Conservation (phyloP, 2,113 vertebrate species). For the Scartelaos histophorus region DNA sequence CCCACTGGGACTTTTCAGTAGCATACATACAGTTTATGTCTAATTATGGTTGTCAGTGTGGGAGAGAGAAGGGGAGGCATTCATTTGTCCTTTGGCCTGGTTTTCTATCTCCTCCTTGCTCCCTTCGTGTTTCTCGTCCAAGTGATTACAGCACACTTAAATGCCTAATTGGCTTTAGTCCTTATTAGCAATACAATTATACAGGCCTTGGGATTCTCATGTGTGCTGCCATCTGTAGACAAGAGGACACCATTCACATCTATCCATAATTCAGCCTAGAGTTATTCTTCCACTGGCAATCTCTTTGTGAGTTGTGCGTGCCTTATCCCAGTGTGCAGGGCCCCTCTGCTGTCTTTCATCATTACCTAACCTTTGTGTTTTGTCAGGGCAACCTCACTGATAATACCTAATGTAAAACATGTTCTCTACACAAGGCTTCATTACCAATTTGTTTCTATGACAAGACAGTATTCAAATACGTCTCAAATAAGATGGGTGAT, state of each 20-base stretch:
- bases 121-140: conserved; percentile 89
- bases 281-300: conserved; percentile 86
- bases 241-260: conserved; percentile 90
- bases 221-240: conserved; percentile 96
- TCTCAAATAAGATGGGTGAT: not conserved
- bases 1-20: conserved; percentile 84
- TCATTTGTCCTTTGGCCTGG: conserved; percentile 84
- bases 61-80: conserved; percentile 87
- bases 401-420: conserved; percentile 40
- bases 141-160: conserved; percentile 98
- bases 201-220: conserved; percentile 89
- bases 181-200: conserved; percentile 99
- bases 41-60: conserved; percentile 97
- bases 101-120: conserved; percentile 79
- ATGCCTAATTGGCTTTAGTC: conserved; percentile 99
- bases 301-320: conserved; percentile 82
- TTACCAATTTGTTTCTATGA: not conserved
- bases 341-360: conserved; percentile 81
- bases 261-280: conserved; percentile 96
- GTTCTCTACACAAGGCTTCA: conserved; percentile 12
- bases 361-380: conserved; percentile 79
- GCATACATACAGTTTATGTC: conserved; percentile 87
- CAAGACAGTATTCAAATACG: not conserved
- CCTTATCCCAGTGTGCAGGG: conserved; percentile 86
- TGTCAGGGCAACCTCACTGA: conserved; percentile 50